These are phyloP conservation scores for Pseudomyrmex gracilis DNA, from an alignment of 1,140 invertebrate genomes.

Conservation along the genomic window DNA sequence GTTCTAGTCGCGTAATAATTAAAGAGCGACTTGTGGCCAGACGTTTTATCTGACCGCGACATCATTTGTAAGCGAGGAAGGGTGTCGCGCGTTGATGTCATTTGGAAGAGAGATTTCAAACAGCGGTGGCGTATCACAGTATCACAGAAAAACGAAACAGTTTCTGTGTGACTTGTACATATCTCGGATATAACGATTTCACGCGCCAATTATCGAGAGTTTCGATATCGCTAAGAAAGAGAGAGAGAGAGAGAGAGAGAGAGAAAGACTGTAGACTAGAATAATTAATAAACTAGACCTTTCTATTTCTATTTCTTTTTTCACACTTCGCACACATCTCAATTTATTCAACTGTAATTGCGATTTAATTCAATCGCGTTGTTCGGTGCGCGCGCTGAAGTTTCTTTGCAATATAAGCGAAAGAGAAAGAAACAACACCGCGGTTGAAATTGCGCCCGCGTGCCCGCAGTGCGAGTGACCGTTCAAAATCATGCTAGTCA, in stretches of 20 bases:
- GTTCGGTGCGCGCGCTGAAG: too few species aligned
- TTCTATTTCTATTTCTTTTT: too few species aligned
- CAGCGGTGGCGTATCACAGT: slow-evolving; percentile 41
- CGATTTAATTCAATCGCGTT: background rate
- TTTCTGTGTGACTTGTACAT: slow-evolving; percentile 70
- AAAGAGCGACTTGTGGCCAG: background rate
- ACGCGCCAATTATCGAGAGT: too few species aligned
- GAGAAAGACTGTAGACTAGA: too few species aligned
- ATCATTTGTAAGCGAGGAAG: slow-evolving; percentile 25
- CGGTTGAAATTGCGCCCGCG: background rate
- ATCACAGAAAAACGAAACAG: slow-evolving; percentile 68
- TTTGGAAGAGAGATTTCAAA: slow-evolving; percentile 61
- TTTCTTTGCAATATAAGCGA: too few species aligned
- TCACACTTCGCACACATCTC: too few species aligned
- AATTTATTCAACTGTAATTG: too few species aligned
- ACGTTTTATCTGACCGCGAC: background rate
- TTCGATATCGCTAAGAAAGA: too few species aligned
- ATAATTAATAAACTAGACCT: too few species aligned
- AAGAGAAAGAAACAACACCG: too few species aligned
- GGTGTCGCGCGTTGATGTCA: slow-evolving; percentile 65
- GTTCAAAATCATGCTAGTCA: slow-evolving; percentile 42
- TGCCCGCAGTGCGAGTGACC: background rate
- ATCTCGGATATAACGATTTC: too few species aligned
- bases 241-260: too few species aligned
- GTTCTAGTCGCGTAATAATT: background rate